Evolutionary conservation across 2,888 invertebrate genomes (phyloP).

Genomic region (Steinernema hermaphroditum): DNA sequence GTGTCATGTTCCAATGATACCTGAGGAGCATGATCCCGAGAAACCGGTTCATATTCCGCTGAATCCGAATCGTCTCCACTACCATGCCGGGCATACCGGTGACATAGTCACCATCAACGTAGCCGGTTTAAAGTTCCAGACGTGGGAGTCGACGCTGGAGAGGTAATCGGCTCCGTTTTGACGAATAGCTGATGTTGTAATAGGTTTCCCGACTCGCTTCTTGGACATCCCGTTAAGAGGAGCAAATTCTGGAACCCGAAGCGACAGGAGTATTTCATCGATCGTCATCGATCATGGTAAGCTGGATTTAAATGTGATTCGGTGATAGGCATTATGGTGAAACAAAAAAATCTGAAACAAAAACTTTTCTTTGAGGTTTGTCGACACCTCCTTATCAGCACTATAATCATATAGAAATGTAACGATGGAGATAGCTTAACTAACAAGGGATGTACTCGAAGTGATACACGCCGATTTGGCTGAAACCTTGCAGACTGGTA

Average conservation of each 20-base stretch:
- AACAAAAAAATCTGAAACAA: no score
- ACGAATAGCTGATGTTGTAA: not conserved
- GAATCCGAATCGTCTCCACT: not conserved
- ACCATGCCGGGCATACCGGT: not conserved
- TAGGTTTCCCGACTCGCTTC: constrained; percentile 47
- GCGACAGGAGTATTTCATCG: constrained; percentile 65
- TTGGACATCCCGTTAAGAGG: constrained; percentile 61
- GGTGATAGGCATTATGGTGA: no score
- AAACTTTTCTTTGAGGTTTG: no score
- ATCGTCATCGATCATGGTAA: constrained; percentile 61
- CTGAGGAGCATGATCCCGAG: constrained; percentile 2
- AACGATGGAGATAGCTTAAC: no score
- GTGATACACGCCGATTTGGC: no score
- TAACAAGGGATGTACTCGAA: no score
- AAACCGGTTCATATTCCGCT: constrained; percentile 8
- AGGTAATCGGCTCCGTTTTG: constrained; percentile 36
- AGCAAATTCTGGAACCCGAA: constrained; percentile 53
- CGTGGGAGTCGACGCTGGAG: constrained; percentile 56
- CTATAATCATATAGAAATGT: no score
- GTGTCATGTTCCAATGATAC: constrained; percentile 17
- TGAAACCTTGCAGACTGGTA: no score
- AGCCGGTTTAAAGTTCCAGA: constrained; percentile 63
- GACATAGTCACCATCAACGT: constrained; percentile 64
- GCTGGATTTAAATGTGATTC: constrained; percentile 29
- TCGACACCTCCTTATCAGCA: no score